Conservation (phyloP, 2,113 vertebrate genomes). For the Ahaetulla prasina region DNA sequence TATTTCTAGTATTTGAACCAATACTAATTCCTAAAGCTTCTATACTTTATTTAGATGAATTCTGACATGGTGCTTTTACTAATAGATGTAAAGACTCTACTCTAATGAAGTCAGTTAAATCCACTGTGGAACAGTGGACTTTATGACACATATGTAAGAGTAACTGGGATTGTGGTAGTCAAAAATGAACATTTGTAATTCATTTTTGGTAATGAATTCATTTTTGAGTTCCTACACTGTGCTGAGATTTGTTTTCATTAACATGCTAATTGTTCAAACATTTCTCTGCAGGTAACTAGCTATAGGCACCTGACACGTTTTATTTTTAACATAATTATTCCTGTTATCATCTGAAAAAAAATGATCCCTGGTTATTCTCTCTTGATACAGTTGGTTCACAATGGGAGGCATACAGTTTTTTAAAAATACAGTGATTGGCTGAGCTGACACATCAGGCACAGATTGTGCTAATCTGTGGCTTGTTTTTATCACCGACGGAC, state of each 20-base stretch:
- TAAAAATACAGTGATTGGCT: background rate
- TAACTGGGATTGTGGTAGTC: background rate
- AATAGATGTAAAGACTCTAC: background rate
- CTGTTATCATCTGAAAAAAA: background rate
- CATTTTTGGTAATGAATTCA: background rate
- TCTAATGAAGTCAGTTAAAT: background rate
- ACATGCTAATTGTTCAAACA: background rate
- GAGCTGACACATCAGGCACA: background rate
- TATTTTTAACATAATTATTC: constrained; percentile 10
- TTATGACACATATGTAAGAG: rapidly evolving
- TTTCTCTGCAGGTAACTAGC: background rate
- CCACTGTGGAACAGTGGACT: background rate
- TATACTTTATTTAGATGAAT: background rate
- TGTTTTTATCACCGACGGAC: background rate
- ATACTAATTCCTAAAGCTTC: background rate
- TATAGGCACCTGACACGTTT: background rate
- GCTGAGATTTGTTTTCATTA: background rate
- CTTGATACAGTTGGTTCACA: background rate
- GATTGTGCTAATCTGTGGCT: background rate
- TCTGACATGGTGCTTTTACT: constrained; percentile 4
- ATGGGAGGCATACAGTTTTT: background rate
- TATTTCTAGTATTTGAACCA: constrained; percentile 1
- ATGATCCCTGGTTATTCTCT: background rate
- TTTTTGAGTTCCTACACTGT: background rate
- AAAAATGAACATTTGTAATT: background rate